A percentile compares a stretch with the other conserved stretches of the same genome.
Evolutionary conservation across 2,888 invertebrate genomes (phyloP).

Genomic region (Spilarctia lutea): DNA sequence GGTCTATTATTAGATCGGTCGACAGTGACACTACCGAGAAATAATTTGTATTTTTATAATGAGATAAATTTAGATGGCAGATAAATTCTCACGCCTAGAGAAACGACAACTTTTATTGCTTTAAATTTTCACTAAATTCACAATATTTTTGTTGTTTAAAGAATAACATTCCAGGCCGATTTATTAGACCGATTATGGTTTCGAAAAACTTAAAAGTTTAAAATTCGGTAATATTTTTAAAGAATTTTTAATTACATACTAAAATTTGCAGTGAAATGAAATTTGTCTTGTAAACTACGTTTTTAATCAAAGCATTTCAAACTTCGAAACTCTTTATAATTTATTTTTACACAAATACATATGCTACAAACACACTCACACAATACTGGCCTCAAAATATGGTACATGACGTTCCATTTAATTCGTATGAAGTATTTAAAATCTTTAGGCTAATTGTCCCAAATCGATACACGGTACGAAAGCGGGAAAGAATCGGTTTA

Average conservation of each 20-base stretch:
- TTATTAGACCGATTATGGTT: background rate
- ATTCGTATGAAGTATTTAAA: slow-evolving; percentile 40
- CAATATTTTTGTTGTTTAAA: background rate
- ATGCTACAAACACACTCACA: background rate
- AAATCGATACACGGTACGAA: slow-evolving; percentile 49
- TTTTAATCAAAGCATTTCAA: background rate
- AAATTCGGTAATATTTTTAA: too few relatives aligned
- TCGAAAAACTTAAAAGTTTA: background rate
- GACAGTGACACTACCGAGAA: slow-evolving; percentile 54
- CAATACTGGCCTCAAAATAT: background rate
- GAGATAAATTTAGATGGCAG: slow-evolving; percentile 44
- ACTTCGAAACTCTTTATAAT: background rate
- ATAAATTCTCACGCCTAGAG: slow-evolving; percentile 30
- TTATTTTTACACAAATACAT: background rate
- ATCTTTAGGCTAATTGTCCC: slow-evolving; percentile 48
- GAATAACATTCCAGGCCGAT: background rate
- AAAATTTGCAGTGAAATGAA: background rate
- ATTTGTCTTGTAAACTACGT: background rate
- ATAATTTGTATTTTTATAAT: slow-evolving; percentile 51
- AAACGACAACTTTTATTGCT: slow-evolving; percentile 22
- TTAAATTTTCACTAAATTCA: background rate
- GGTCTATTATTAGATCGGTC: slow-evolving; percentile 73
- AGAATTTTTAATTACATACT: too few relatives aligned
- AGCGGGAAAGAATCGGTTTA: slow-evolving; percentile 57
- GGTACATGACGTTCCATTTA: slow-evolving; percentile 13